Percentiles rank a stretch among this genome's conserved stretches.
phyloP scores from a whole-genome alignment of 2,113 vertebrate genomes.

The Conger conger region DNA sequence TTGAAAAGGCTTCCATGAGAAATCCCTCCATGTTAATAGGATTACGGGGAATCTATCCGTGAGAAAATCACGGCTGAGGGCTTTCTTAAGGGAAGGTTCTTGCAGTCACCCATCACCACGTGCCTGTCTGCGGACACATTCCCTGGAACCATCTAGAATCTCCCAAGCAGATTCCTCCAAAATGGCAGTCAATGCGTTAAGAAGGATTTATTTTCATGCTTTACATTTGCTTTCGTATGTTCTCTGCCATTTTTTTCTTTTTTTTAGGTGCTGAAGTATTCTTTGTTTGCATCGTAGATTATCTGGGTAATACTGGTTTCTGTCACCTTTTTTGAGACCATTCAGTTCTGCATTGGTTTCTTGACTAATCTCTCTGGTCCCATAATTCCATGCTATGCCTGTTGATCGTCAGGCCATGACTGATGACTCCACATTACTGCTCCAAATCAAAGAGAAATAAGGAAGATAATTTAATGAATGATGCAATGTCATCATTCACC shows the following conservation, averaged over 20 bases:
- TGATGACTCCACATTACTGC: neutral
- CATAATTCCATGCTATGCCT: neutral
- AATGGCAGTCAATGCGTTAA: neutral
- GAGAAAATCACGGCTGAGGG: neutral
- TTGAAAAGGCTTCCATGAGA: slow-evolving; percentile 44
- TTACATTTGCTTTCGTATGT: neutral
- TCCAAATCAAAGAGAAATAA: neutral
- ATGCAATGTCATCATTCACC: neutral
- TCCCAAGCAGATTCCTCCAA: neutral
- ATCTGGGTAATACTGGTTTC: neutral
- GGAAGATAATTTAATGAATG: neutral
- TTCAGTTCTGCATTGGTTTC: neutral
- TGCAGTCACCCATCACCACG: neutral
- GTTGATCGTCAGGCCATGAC: neutral
- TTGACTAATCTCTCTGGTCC: neutral
- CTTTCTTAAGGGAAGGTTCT: neutral
- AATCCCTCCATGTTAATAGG: slow-evolving; percentile 42
- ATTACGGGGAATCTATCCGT: slow-evolving; percentile 13
- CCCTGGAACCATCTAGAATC: neutral
- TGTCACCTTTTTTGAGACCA: neutral
- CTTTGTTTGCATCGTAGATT: neutral
- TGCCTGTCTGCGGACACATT: neutral
- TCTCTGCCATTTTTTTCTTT: neutral
- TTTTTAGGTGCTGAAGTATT: neutral
- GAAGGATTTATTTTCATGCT: neutral